A percentile compares a stretch with the other conserved stretches of the same genome.
These are phyloP conservation scores for Amphilophus citrinellus DNA, from an alignment of 2,113 vertebrate genomes.

Conservation along the genomic window DNA sequence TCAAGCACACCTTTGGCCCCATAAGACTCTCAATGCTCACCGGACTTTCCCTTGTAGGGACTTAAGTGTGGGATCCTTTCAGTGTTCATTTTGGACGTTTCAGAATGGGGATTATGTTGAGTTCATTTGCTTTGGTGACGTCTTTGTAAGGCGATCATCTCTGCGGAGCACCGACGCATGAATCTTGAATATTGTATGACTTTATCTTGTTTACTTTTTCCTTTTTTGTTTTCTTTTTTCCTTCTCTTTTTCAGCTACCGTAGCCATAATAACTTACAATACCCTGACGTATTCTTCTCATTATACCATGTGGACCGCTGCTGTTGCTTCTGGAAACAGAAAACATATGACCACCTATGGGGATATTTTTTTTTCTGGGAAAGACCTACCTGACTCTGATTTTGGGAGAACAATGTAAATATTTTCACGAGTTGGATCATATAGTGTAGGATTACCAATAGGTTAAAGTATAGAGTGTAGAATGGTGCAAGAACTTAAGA, in stretches of 20 bases:
- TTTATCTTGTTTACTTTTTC: background rate
- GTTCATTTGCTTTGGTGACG: conserved; percentile 1
- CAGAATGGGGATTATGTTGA: background rate
- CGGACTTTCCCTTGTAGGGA: conserved; percentile 58
- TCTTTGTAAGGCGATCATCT: background rate
- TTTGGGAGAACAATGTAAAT: conserved; percentile 22
- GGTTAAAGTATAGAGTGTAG: background rate
- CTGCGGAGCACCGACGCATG: background rate
- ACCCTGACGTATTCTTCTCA: background rate
- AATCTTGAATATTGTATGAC: background rate
- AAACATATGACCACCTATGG: conserved; percentile 34
- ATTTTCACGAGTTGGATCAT: conserved; percentile 28
- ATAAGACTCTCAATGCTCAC: conserved; percentile 42
- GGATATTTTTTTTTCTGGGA: conserved; percentile 6
- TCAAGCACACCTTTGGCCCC: conserved; percentile 48
- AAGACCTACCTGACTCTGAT: conserved; percentile 12
- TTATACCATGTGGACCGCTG: conserved; percentile 9
- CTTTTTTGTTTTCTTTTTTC: conserved; percentile 1
- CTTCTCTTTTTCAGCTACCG: background rate
- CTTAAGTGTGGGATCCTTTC: background rate
- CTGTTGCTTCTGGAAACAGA: conserved; percentile 47
- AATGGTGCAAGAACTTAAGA: background rate
- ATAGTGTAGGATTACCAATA: background rate
- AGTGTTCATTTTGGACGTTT: conserved; percentile 9
- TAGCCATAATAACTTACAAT: conserved; percentile 33